Conservation (phyloP, 2,797 vertebrate species). For the Cryptoprocta ferox region DNA sequence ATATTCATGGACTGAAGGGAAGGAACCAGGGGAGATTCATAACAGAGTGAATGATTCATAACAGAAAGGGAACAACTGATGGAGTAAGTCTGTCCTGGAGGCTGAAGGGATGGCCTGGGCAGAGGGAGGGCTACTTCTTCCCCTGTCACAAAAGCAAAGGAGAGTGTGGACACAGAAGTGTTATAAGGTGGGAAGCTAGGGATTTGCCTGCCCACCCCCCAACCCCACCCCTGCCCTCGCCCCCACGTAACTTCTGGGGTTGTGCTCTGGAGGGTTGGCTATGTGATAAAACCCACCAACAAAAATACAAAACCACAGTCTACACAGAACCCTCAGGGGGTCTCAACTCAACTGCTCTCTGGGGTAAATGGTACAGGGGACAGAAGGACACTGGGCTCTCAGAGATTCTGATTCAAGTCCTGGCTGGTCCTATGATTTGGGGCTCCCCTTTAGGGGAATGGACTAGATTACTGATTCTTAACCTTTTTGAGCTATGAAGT, state of each 20-base stretch:
- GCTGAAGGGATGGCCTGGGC: not conserved
- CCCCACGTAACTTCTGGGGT: not conserved
- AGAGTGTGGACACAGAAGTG: not conserved
- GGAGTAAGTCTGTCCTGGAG: not conserved
- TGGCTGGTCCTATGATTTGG: not conserved
- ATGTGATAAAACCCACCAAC: not conserved
- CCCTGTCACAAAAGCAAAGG: not conserved
- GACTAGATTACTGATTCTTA: not conserved
- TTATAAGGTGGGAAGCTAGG: not conserved
- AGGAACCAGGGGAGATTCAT: not conserved
- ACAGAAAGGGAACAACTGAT: not conserved
- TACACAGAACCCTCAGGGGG: too few species aligned
- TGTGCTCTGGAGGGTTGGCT: not conserved
- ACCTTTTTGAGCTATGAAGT: not conserved
- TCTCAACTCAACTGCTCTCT: not conserved
- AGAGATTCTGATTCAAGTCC: not conserved
- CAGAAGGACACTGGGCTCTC: not conserved
- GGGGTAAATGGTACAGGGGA: not conserved
- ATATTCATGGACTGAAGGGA: not conserved
- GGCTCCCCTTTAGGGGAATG: not conserved
- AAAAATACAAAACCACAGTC: not conserved
- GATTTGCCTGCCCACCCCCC: too few species aligned
- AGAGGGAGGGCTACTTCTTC: not conserved
- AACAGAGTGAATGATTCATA: too few species aligned
- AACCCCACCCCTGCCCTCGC: not conserved